A percentile compares a stretch with the other conserved stretches of the same genome.
Evolutionary conservation across 2,797 vertebrate genomes (phyloP).

Genomic region (Myotis daubentonii): DNA sequence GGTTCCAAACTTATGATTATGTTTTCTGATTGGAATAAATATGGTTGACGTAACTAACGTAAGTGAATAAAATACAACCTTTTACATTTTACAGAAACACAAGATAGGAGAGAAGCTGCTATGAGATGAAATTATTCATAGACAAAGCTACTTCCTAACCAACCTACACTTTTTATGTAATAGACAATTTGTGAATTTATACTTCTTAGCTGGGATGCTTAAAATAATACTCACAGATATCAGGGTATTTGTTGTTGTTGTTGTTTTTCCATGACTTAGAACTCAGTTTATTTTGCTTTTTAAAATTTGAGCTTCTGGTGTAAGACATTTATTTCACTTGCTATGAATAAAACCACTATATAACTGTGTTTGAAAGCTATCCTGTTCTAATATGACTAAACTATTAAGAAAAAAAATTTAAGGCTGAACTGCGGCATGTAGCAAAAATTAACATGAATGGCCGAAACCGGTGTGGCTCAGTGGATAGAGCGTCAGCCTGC

Average conservation of each 20-base stretch:
- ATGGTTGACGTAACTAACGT: background rate
- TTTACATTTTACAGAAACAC: background rate
- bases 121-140: background rate
- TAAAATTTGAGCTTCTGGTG: constrained; percentile 43
- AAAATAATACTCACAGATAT: background rate
- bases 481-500: no score
- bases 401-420: background rate
- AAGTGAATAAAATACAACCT: constrained; percentile 6
- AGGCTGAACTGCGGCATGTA: background rate
- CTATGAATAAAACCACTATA: constrained; percentile 1
- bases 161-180: background rate
- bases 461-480: no score
- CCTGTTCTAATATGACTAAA: background rate
- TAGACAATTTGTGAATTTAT: background rate
- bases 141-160: background rate
- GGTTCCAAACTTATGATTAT: background rate
- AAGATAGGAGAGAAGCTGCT: background rate
- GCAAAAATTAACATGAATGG: background rate
- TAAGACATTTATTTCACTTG: constrained; percentile 24
- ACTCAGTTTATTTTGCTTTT: constrained; percentile 32
- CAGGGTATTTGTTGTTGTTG: background rate
- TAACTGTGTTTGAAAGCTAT: background rate
- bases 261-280: background rate
- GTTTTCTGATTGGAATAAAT: constrained; percentile 38
- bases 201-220: background rate